These are phyloP conservation scores for Eudyptes chrysolophus DNA, from an alignment of 2,113 vertebrate genomes.

Conservation along the genomic window DNA sequence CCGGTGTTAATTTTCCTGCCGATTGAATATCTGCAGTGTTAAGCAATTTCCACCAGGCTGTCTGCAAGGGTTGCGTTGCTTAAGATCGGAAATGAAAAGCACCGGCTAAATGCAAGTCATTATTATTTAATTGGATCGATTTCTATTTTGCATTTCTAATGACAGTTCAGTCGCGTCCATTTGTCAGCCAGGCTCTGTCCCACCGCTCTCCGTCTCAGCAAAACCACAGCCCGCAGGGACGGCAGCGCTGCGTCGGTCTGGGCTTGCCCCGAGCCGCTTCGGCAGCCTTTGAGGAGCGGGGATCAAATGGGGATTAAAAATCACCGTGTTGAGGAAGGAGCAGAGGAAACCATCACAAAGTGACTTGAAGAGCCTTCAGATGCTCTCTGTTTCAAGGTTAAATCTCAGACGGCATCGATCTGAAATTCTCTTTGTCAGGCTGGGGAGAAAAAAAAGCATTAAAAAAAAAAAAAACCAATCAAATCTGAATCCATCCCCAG, in stretches of 20 bases:
- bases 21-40: neutral
- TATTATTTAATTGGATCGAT: slow-evolving; percentile 10
- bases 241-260: accelerated
- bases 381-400: neutral
- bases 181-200: neutral
- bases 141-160: slow-evolving; percentile 6
- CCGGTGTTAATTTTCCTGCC: neutral
- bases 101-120: neutral
- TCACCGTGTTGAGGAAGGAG: neutral
- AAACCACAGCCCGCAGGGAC: neutral
- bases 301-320: neutral
- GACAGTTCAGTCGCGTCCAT: neutral
- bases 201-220: neutral
- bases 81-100: neutral
- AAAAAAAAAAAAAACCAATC: neutral
- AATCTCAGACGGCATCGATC: neutral
- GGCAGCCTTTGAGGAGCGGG: neutral
- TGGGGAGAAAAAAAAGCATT: neutral
- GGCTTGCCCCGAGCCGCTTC: neutral
- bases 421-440: neutral
- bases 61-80: neutral
- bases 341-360: neutral
- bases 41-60: neutral
- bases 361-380: neutral
- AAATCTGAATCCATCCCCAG: neutral